phyloP scores from a whole-genome alignment of 2,888 invertebrate genomes.

The Leucophenga maculata region DNA sequence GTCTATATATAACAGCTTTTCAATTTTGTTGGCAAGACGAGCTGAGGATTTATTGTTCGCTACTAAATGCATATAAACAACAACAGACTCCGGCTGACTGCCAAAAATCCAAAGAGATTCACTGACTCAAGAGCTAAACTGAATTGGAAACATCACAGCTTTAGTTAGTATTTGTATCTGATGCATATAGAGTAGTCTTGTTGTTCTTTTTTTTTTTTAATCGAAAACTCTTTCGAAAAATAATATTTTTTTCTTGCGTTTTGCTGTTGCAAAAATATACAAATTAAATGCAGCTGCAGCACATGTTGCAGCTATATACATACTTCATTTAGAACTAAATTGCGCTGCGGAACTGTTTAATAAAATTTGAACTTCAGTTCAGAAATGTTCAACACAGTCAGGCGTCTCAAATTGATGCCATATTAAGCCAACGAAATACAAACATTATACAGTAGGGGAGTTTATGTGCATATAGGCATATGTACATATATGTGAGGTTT shows the following conservation, averaged over 20 bases:
- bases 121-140: too few relatives aligned
- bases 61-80: background rate
- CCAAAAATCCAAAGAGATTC: background rate
- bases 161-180: too few relatives aligned
- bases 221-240: too few relatives aligned
- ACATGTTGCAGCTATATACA: conserved; percentile 5
- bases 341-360: too few relatives aligned
- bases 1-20: conserved; percentile 8
- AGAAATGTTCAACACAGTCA: background rate
- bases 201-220: too few relatives aligned
- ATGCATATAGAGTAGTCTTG: too few relatives aligned
- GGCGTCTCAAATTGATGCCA: background rate
- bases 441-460: background rate
- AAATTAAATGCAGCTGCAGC: conserved; percentile 22
- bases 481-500: too few relatives aligned
- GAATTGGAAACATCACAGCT: too few relatives aligned
- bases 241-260: background rate
- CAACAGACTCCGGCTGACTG: background rate
- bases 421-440: conserved; percentile 20
- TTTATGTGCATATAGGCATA: too few relatives aligned
- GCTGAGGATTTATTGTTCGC: background rate
- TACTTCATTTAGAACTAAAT: background rate
- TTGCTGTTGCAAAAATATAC: conserved; percentile 21
- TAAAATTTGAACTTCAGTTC: conserved; percentile 12
- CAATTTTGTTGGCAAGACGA: background rate